phyloP scores from a whole-genome alignment of 2,113 vertebrate species.

The Ictalurus furcatus region DNA sequence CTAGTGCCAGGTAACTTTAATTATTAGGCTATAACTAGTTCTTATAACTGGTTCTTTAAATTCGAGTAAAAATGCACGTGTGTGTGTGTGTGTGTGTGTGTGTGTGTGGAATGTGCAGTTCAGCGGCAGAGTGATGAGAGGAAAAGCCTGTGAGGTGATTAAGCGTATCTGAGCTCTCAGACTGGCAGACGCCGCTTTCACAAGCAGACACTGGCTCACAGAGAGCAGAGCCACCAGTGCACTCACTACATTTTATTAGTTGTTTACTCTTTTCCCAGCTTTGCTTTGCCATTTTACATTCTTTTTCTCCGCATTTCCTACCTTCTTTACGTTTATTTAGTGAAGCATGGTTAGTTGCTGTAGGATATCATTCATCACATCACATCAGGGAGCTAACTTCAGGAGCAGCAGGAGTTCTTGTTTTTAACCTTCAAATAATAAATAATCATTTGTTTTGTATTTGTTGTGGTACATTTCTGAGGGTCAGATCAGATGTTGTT shows the following conservation, averaged over 20 bases:
- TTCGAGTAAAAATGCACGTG: not conserved
- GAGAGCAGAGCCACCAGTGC: slow-evolving; percentile 38
- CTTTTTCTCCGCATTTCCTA: not conserved
- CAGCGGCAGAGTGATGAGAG: not conserved
- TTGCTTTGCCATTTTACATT: not conserved
- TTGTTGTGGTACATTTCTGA: not conserved
- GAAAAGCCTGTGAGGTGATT: slow-evolving; percentile 62
- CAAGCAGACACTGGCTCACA: slow-evolving; percentile 55
- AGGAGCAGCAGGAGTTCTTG: not conserved
- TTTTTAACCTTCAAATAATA: not conserved
- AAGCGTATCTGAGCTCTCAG: slow-evolving; percentile 75
- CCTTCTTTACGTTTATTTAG: not conserved
- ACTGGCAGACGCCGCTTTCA: slow-evolving; percentile 75
- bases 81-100: not conserved
- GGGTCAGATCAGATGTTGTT: not conserved
- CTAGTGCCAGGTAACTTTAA: not conserved
- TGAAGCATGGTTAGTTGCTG: not conserved
- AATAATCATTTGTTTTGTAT: not conserved
- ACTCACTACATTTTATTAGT: slow-evolving; percentile 17
- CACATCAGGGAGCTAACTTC: not conserved
- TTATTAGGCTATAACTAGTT: not conserved
- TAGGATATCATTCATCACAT: not conserved
- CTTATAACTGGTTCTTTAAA: not conserved
- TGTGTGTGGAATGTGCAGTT: not conserved
- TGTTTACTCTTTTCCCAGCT: not conserved